phyloP scores from a whole-genome alignment of 2,113 vertebrate genomes.

The Delphinus delphis region DNA sequence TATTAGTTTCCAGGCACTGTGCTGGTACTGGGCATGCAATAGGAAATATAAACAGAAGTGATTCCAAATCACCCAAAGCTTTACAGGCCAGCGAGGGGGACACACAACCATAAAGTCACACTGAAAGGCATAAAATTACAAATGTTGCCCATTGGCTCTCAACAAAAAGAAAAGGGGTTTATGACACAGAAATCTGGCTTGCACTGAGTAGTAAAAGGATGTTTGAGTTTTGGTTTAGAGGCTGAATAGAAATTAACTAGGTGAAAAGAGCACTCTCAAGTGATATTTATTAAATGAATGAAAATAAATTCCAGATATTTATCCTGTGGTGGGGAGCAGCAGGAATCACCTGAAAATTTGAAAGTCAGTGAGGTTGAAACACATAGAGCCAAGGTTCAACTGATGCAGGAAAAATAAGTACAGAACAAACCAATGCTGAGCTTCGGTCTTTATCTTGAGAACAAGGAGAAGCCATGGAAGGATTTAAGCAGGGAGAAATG shows the following conservation, averaged over 20 bases:
- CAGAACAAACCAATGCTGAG: not conserved
- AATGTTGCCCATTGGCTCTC: not conserved
- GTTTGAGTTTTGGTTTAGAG: not conserved
- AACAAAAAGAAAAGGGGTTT: not conserved
- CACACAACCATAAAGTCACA: not conserved
- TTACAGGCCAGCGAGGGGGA: not conserved
- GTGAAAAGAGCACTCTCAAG: not conserved
- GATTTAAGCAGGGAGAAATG: not conserved
- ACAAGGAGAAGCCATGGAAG: not conserved
- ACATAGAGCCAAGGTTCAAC: not conserved
- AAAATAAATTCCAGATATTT: not conserved
- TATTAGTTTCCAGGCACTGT: conserved; percentile 16
- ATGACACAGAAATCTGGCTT: not conserved
- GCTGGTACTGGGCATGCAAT: not conserved
- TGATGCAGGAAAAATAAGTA: not conserved
- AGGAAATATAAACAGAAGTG: not conserved
- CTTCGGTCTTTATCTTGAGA: not conserved
- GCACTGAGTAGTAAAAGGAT: not conserved
- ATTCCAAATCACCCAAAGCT: not conserved
- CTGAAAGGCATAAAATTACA: not conserved
- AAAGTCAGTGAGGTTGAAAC: not conserved
- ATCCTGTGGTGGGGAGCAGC: not conserved
- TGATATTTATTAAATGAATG: not conserved
- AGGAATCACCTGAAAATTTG: not conserved
- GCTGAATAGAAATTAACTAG: not conserved